Conservation (phyloP, 2,113 vertebrate genomes). For the Apus apus region DNA sequence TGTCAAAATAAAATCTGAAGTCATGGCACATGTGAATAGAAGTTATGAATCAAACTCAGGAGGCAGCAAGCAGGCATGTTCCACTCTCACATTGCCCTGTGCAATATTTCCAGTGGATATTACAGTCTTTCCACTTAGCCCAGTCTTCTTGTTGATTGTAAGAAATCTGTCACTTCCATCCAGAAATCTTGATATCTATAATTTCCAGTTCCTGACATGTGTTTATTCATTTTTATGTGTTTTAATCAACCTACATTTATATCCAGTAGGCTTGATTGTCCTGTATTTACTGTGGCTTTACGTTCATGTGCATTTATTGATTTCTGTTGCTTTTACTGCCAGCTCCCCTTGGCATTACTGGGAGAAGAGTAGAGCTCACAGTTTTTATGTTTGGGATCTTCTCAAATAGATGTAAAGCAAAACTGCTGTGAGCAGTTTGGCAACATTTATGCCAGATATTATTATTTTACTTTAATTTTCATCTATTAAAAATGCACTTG, state of each 20-base stretch:
- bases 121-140: neutral
- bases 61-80: neutral
- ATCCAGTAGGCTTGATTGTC: accelerated
- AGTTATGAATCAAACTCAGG: neutral
- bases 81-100: neutral
- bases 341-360: neutral
- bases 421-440: neutral
- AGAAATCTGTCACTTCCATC: neutral
- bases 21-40: neutral
- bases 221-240: neutral
- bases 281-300: neutral
- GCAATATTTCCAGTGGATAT: neutral
- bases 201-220: neutral
- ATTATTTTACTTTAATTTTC: neutral
- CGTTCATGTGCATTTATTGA: neutral
- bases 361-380: neutral
- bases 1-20: neutral
- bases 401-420: neutral
- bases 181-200: neutral
- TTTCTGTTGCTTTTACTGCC: neutral
- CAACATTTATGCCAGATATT: neutral
- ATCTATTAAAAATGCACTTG: neutral
- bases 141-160: accelerated
- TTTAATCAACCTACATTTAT: neutral
- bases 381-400: neutral